Conservation (phyloP, 2,797 vertebrate species). For the Pempheris klunzingeri region DNA sequence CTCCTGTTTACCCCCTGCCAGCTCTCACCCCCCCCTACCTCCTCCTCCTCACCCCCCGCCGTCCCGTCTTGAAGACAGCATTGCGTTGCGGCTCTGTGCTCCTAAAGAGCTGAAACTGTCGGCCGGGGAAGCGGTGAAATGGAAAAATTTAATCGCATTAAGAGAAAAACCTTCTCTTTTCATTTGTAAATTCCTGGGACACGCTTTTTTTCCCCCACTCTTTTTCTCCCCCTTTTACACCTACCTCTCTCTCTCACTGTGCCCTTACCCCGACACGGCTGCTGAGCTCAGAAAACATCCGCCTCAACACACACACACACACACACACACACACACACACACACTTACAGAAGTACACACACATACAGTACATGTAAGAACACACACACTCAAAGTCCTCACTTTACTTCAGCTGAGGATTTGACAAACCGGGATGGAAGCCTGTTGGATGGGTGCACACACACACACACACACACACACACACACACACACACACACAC, state of each 20-base stretch:
- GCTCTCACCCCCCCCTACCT: background rate
- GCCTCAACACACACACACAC: slow-evolving; percentile 42
- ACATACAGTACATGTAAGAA: slow-evolving; percentile 12
- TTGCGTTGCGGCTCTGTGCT: slow-evolving; percentile 74
- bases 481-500: slow-evolving; percentile 11
- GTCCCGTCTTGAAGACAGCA: slow-evolving; percentile 70
- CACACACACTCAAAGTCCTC: slow-evolving; percentile 40
- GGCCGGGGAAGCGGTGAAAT: slow-evolving; percentile 85
- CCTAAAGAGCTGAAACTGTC: slow-evolving; percentile 83
- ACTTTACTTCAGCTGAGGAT: slow-evolving; percentile 55
- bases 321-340: too few species aligned
- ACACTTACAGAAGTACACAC: background rate
- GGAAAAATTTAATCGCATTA: slow-evolving; percentile 92
- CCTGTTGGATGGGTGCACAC: slow-evolving; percentile 32
- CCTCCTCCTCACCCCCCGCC: slow-evolving; percentile 37
- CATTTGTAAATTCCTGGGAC: slow-evolving; percentile 89
- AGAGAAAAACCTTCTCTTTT: slow-evolving; percentile 88
- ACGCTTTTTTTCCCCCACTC: slow-evolving; percentile 60
- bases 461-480: too few species aligned
- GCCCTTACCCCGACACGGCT: slow-evolving; percentile 75
- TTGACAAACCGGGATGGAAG: slow-evolving; percentile 62
- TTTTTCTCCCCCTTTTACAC: slow-evolving; percentile 48
- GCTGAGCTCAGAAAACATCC: slow-evolving; percentile 80
- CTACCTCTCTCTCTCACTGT: slow-evolving; percentile 49
- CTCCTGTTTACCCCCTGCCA: slow-evolving; percentile 53